phyloP scores from a whole-genome alignment of 2,888 invertebrate species.

The Camponotus fellah region DNA sequence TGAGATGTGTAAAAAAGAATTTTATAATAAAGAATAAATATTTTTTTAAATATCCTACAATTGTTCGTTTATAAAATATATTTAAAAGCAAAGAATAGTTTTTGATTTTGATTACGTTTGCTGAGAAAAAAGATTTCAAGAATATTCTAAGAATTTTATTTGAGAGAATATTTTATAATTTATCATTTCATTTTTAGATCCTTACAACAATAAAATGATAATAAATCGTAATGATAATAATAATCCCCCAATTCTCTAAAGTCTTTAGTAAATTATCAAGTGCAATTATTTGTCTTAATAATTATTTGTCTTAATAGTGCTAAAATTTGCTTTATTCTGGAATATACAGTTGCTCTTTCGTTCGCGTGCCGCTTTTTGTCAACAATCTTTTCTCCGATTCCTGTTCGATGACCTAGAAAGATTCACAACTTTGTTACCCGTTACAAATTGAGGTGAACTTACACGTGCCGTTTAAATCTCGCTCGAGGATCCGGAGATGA shows the following conservation, averaged over 20 bases:
- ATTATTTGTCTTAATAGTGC: background rate
- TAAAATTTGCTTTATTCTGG: background rate
- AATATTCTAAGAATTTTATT: background rate
- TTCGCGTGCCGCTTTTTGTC: background rate
- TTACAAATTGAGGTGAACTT: constrained; percentile 15
- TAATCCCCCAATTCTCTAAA: background rate
- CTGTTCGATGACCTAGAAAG: constrained; percentile 9
- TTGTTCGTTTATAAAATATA: background rate
- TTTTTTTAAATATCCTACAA: background rate
- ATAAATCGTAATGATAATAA: background rate
- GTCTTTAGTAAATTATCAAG: background rate
- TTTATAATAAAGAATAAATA: background rate
- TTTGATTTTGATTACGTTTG: background rate
- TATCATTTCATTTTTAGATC: background rate
- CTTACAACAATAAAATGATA: background rate
- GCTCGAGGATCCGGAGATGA: background rate
- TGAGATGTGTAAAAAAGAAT: background rate
- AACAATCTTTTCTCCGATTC: background rate
- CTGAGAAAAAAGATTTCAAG: background rate
- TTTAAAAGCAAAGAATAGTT: background rate
- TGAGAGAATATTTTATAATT: background rate
- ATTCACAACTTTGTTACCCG: background rate
- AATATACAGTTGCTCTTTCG: background rate
- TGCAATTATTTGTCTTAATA: background rate
- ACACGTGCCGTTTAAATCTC: constrained; percentile 6